Percentiles rank a stretch among this genome's conserved stretches.
phyloP scores from a whole-genome alignment of 2,888 invertebrate genomes.

The Parnassius apollo region DNA sequence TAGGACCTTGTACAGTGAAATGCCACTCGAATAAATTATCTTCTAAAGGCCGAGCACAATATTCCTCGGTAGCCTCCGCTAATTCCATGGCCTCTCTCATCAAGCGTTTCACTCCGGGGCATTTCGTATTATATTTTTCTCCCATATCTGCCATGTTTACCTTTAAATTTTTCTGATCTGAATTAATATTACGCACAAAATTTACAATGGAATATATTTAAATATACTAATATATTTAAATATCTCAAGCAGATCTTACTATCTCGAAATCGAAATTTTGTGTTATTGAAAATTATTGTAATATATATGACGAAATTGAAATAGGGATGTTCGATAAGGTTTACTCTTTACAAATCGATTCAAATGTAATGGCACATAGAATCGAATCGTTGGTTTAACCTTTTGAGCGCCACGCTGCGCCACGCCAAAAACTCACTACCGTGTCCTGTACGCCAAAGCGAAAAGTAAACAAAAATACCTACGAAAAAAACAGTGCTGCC shows the following conservation, averaged over 20 bases:
- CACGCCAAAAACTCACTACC: no score
- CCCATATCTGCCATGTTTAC: conserved; percentile 62
- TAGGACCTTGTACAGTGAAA: conserved; percentile 95
- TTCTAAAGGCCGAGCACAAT: conserved; percentile 93
- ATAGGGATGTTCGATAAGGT: no score
- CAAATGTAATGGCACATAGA: no score
- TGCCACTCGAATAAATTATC: conserved; percentile 99
- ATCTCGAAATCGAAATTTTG: no score
- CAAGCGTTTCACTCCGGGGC: conserved; percentile 93
- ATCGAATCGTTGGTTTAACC: no score
- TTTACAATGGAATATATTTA: not conserved
- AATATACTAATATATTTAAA: not conserved
- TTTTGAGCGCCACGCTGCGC: no score
- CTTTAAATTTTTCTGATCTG: not conserved
- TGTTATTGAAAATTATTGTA: not conserved
- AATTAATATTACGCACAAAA: not conserved
- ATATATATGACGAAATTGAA: conserved; percentile 13
- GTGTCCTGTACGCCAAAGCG: no score
- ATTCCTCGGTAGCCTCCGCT: conserved; percentile 92
- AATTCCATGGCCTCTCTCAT: conserved; percentile 96
- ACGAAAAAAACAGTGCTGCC: no score
- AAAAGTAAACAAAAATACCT: no score
- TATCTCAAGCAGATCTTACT: not conserved
- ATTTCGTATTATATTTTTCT: conserved; percentile 76
- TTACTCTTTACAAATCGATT: no score